Base-by-base conservation (phyloP, 2,797 vertebrate genomes). In the Rhincodon typus region DNA sequence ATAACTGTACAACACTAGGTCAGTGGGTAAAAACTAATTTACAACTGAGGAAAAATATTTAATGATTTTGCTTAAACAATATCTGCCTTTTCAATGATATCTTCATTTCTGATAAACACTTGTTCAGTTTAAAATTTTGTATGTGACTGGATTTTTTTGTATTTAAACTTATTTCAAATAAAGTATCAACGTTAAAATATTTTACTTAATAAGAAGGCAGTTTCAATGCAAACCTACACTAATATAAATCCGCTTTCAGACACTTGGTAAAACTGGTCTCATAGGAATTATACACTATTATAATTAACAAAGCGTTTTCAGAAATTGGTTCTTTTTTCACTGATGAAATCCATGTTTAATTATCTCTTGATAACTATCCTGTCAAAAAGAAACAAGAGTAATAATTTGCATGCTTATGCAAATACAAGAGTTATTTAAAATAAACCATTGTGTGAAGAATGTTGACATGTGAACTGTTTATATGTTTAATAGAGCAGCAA, bases 351-450 rank as follows among this genome's bases (percentile, higher is more conserved):
- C 27, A 72, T 42, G 42, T 74, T 74, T 74, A 50, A 74, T 94
- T 27, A 46, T 25, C 38, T 93, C 69, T 42, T 46, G 38, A 66
- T 94, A 74, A 94, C 50, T 94, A 34, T 27, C 50, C 25, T 12
- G 42, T 95, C 70, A 77, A 95, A 95, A 95, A n/a, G n/a, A 95
- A 90, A 50, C 42, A 94, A 53, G 69, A 21, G 27, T 72, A 95
- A 95, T 53, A 57, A n/a, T 95, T 50, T 53, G 74, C 42, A 53
- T 30, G 3, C 53, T 94, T 94, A 95, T 53, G 94, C 15, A 95
- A 95, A 53, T 94, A 27, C 90, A 72, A 17, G 66, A 13, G 19
- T 66, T 53, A 74, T 53, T 77, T 77, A 95, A 91, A 77, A 77
- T 95, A 38, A 95, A 34, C 42, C 25, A 74, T 74, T 57, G 23